These are phyloP conservation scores for Vollenhovia emeryi DNA, from an alignment of 1,140 invertebrate genomes.

Conservation along the genomic window DNA sequence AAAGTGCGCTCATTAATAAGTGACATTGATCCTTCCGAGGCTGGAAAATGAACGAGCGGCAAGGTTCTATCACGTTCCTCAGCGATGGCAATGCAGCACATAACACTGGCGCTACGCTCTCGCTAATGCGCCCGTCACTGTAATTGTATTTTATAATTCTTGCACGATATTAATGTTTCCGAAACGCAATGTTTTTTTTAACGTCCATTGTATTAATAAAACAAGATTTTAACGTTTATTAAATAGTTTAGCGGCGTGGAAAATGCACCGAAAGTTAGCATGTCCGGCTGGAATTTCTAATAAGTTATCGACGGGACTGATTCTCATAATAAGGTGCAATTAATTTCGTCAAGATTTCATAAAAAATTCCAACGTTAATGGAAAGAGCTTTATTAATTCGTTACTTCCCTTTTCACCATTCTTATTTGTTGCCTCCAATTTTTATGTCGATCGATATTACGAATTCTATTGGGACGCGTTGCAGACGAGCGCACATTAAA, in stretches of 20 bases:
- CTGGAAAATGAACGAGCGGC: conserved; percentile 26
- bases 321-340: background rate
- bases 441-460: background rate
- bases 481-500: conserved; percentile 1
- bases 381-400: background rate
- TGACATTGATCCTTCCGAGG: conserved; percentile 52
- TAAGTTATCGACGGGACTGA: background rate
- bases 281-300: background rate
- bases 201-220: background rate
- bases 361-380: background rate
- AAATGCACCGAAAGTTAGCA: too few species aligned
- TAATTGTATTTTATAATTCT: conserved; percentile 38
- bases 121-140: background rate
- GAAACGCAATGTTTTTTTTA: background rate
- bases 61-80: conserved; percentile 32
- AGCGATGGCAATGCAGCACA: background rate
- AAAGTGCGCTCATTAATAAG: conserved; percentile 56
- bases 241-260: background rate
- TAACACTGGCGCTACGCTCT: conserved; percentile 2
- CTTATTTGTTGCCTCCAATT: background rate
- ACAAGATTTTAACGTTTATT: background rate
- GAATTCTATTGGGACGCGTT: background rate
- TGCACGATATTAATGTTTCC: background rate
- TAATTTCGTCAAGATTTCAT: background rate
- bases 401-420: background rate